Evolutionary conservation across 2,113 vertebrate species (phyloP).

Genomic region (Tachysurus fulvidraco): DNA sequence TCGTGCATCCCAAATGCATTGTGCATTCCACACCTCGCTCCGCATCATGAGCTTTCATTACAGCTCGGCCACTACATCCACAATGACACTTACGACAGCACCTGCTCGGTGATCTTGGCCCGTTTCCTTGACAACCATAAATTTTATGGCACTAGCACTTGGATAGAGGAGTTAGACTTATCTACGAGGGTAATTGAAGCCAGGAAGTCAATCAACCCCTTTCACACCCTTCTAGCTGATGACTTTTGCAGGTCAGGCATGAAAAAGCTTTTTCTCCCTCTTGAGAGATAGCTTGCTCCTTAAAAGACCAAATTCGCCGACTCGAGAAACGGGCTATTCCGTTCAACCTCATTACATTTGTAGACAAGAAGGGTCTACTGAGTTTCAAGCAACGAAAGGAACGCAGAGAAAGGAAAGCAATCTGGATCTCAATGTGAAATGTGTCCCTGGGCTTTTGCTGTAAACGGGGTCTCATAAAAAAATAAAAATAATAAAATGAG

Average conservation of each 20-base stretch:
- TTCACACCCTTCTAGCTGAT: slow-evolving; percentile 43
- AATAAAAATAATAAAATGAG: slow-evolving; percentile 38
- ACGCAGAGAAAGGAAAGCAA: slow-evolving; percentile 58
- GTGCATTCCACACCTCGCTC: slow-evolving; percentile 37
- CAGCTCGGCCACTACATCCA: slow-evolving; percentile 37
- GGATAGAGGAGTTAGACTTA: slow-evolving; percentile 40
- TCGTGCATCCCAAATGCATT: slow-evolving; percentile 25
- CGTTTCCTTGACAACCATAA: slow-evolving; percentile 52
- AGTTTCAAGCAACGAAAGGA: slow-evolving; percentile 50
- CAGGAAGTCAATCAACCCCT: slow-evolving; percentile 51
- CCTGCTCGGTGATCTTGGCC: slow-evolving; percentile 33
- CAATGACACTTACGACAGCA: slow-evolving; percentile 39
- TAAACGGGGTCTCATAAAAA: slow-evolving; percentile 55
- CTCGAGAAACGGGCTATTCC: slow-evolving; percentile 47
- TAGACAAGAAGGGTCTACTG: slow-evolving; percentile 57
- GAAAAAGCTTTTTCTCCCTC: slow-evolving; percentile 38
- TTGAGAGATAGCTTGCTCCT: slow-evolving; percentile 36
- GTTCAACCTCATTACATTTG: slow-evolving; percentile 59
- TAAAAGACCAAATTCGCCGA: slow-evolving; percentile 24
- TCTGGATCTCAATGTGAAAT: slow-evolving; percentile 61
- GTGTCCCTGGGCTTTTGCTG: slow-evolving; percentile 55
- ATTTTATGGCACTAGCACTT: slow-evolving; percentile 42
- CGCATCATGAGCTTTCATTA: slow-evolving; percentile 42
- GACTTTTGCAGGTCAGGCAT: slow-evolving; percentile 43
- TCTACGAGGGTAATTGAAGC: slow-evolving; percentile 47